Conservation (phyloP, 64 coral and sea anemone species). For the Orbicella faveolata region DNA sequence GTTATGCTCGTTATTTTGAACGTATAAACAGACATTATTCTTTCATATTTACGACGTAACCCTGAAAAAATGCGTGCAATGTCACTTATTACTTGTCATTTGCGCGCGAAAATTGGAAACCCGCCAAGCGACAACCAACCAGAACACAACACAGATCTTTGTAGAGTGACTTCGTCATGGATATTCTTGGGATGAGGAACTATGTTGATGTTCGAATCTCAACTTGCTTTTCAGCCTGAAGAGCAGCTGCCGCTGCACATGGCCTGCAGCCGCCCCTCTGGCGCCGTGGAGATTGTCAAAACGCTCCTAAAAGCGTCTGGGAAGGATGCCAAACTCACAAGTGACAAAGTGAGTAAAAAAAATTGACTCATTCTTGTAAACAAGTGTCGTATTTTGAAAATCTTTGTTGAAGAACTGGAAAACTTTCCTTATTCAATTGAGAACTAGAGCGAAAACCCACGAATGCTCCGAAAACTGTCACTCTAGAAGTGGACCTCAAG, state of each 20-base stretch:
- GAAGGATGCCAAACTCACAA: slow-evolving; percentile 69
- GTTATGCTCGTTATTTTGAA: too few relatives aligned
- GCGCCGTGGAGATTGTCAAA: slow-evolving; percentile 81
- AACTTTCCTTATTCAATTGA: neutral
- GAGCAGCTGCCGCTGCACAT: slow-evolving; percentile 84
- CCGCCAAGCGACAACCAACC: too few relatives aligned
- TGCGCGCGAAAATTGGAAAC: neutral
- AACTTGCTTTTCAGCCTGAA: slow-evolving; percentile 40
- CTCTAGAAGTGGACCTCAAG: too few relatives aligned
- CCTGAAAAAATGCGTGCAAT: too few relatives aligned
- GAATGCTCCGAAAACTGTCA: too few relatives aligned
- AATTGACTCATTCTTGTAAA: too few relatives aligned
- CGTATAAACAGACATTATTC: too few relatives aligned
- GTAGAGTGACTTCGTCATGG: too few relatives aligned
- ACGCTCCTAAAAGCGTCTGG: slow-evolving; percentile 80
- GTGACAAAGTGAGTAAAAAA: slow-evolving; percentile 56
- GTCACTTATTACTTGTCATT: neutral
- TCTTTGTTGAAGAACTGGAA: neutral
- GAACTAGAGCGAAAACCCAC: neutral
- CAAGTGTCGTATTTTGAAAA: too few relatives aligned
- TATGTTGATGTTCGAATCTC: too few relatives aligned
- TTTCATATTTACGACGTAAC: too few relatives aligned
- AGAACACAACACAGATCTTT: too few relatives aligned
- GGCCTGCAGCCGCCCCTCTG: slow-evolving; percentile 77
- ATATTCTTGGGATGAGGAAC: neutral